Percentiles rank a stretch among this genome's conserved stretches.
phyloP scores from a whole-genome alignment of 2,797 vertebrate species.

The Leptodactylus fallax region DNA sequence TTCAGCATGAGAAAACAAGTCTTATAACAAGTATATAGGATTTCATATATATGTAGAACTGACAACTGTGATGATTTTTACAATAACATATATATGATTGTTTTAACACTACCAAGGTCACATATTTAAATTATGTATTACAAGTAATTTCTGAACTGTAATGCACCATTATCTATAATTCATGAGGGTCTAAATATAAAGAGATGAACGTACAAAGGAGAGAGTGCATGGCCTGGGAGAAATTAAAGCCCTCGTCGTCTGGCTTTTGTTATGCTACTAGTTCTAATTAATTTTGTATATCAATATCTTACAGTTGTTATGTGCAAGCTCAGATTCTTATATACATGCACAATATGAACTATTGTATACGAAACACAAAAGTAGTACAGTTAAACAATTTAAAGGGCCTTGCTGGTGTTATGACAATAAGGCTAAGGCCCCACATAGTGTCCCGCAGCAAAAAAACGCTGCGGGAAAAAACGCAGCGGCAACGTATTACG shows the following conservation, averaged over 20 bases:
- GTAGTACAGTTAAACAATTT: background rate
- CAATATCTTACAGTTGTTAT: background rate
- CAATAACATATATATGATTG: background rate
- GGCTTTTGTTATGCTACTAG: constrained; percentile 1
- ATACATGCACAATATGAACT: background rate
- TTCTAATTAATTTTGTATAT: background rate
- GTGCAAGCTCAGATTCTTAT: background rate
- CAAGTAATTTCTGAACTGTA: constrained; percentile 28
- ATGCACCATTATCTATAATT: constrained; percentile 18
- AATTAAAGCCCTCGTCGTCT: background rate
- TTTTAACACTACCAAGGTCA: background rate
- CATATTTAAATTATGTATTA: constrained; percentile 19
- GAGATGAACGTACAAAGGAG: constrained; percentile 24
- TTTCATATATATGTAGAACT: background rate
- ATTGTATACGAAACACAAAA: background rate
- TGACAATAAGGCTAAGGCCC: no score
- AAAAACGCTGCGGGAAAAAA: no score
- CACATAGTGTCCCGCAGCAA: no score
- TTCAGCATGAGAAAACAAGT: background rate
- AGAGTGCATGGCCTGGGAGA: constrained; percentile 10
- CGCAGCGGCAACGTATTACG: no score
- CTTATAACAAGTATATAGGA: background rate
- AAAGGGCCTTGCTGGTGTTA: no score
- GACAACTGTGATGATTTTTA: background rate
- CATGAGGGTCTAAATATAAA: constrained; percentile 24